Conservation (phyloP, 2,113 vertebrate species). For the Struthidea cinerea region DNA sequence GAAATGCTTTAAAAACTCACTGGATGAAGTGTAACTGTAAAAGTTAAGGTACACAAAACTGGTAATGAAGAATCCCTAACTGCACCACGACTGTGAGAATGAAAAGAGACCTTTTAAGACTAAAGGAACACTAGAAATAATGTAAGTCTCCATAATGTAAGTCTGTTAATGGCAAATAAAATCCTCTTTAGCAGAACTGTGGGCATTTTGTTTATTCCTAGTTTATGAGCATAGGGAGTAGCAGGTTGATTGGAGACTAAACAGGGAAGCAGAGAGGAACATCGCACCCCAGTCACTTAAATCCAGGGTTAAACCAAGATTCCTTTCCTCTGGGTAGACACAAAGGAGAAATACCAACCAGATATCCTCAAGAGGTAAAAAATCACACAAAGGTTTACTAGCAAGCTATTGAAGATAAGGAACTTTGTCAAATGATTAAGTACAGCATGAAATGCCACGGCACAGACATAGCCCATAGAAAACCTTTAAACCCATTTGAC, state of each 20-base stretch:
- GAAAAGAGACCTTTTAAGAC: not conserved
- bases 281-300: not conserved
- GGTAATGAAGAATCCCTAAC: not conserved
- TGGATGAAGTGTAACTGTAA: not conserved
- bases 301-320: not conserved
- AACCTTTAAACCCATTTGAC: not conserved
- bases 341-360: not conserved
- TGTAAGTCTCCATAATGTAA: not conserved
- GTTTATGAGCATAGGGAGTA: not conserved
- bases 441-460: not conserved
- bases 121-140: not conserved
- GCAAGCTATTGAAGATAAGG: not conserved
- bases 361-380: not conserved
- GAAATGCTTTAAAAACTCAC: not conserved
- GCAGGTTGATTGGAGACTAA: not conserved
- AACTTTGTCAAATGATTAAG: not conserved
- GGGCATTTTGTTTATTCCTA: not conserved
- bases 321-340: not conserved
- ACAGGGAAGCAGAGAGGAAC: not conserved
- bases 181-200: not conserved
- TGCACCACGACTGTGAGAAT: fast-evolving
- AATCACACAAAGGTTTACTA: not conserved
- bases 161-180: not conserved
- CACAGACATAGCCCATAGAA: not conserved
- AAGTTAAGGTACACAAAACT: not conserved